Conservation (phyloP, 2,797 vertebrate species). For the Alectoris magna region DNA sequence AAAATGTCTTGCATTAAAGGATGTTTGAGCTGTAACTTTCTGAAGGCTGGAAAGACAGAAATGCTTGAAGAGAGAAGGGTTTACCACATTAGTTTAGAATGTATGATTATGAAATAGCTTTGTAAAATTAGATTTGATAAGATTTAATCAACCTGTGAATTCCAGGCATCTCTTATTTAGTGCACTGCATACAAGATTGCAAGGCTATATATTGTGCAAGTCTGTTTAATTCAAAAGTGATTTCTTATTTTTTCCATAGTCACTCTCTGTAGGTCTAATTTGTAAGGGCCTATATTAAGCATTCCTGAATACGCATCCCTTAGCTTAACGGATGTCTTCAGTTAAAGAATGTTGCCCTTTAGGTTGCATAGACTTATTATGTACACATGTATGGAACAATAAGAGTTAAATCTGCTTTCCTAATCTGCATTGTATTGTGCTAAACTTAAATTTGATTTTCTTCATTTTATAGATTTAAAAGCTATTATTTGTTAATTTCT, state of each 20-base stretch:
- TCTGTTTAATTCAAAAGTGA: not conserved
- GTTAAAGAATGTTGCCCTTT: not conserved
- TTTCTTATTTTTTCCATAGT: not conserved
- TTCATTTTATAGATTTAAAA: conserved; percentile 15
- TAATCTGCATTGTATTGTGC: not conserved
- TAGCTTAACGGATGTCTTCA: not conserved
- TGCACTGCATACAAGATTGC: not conserved
- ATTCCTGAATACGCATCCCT: not conserved
- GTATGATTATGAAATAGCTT: not conserved
- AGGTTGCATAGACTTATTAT: not conserved
- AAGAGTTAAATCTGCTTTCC: not conserved
- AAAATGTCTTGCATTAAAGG: not conserved
- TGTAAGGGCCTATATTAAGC: not conserved
- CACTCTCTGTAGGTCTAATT: not conserved
- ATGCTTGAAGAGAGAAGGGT: not conserved
- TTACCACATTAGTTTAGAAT: conserved; percentile 18
- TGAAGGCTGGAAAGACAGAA: not conserved
- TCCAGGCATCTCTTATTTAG: not conserved
- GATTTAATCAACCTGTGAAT: not conserved
- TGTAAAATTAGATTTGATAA: not conserved
- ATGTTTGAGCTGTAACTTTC: not conserved
- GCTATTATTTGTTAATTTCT: not conserved
- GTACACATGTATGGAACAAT: not conserved
- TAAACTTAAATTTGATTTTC: not conserved
- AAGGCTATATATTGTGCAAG: not conserved